Evolutionary conservation across 1,140 invertebrate species (phyloP), one percentile per base, ranked within the genome.

Genomic region (Ips nitidus): DNA sequence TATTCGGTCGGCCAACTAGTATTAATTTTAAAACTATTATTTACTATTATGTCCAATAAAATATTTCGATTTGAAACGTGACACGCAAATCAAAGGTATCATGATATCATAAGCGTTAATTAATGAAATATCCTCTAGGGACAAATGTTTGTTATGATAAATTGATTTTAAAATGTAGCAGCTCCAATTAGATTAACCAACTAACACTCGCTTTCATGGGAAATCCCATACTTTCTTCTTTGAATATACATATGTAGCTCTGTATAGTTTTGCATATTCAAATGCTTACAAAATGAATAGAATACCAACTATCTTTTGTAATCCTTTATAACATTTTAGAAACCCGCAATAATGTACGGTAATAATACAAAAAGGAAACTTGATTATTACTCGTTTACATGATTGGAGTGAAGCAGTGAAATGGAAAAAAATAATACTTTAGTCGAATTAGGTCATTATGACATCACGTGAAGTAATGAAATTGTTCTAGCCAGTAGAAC

Each of bases 171-270:
- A 63, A 43, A 63, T 39, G 38, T 52, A 41, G 22, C 47, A 22
- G 41, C 50, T 52, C 22, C 45, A 63, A 63, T 63, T 63, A 63
- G 38, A 6, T 36, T 37, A 41, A n/a, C 40, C 52, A 53, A 4
- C 57, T n/a, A 59, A 59, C 53, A 61, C 59, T 63, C 47, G 53
- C 61, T 63, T 63, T 63, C 61, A 63, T 63, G 45, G 61, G 61
- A 63, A 63, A 63, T 63, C 22, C 61, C 61, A 37, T 52, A 63
- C 61, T 63, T 63, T 63, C 61, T 63, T 63, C 61, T 63, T 63
- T 52, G 50, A 63, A 52, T 52, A 45, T 61, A 22, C 22, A 50
- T 50, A 43, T 41, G 61, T 63, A 8, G 43, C 50, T 63, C 61
- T 63, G 61, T 63, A 52, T 52, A 63, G 50, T 53, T 63, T 63